Evolutionary conservation across 2,797 vertebrate genomes (phyloP).

Genomic region (Myotis pilosus): DNA sequence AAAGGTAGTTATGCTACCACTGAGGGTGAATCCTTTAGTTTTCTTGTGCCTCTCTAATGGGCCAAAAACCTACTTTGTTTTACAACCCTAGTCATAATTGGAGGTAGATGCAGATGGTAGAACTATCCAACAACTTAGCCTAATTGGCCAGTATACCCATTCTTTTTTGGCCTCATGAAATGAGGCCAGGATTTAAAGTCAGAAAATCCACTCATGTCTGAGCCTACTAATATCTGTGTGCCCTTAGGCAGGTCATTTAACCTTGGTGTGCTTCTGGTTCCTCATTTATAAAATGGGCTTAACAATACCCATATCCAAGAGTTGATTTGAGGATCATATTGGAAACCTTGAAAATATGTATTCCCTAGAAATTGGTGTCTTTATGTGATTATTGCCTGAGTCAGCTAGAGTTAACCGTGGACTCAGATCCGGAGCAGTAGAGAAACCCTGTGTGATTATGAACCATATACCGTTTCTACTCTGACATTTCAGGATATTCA

Average conservation of each 20-base stretch:
- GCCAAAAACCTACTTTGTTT: not conserved
- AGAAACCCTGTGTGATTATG: not conserved
- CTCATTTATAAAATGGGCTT: not conserved
- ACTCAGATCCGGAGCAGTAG: not conserved
- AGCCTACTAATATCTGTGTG: not conserved
- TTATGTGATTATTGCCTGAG: not conserved
- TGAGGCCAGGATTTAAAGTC: not conserved
- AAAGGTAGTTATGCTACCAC: not conserved
- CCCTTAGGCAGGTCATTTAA: not conserved
- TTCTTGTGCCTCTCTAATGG: not conserved
- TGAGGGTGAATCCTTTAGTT: not conserved
- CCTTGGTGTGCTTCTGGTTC: not conserved
- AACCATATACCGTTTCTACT: not conserved
- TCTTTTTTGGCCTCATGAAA: not conserved
- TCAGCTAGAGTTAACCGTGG: not conserved
- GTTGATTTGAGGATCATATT: not conserved
- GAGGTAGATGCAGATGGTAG: not conserved
- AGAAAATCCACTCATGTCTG: not conserved
- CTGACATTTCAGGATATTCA: conserved; percentile 39
- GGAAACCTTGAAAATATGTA: conserved; percentile 12
- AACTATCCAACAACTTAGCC: not conserved
- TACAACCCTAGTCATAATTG: not conserved
- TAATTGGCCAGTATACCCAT: not conserved
- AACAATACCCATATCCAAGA: not conserved
- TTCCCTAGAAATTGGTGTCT: not conserved